Conservation (phyloP, 2,888 invertebrate genomes). For the Drosophila basisetae region DNA sequence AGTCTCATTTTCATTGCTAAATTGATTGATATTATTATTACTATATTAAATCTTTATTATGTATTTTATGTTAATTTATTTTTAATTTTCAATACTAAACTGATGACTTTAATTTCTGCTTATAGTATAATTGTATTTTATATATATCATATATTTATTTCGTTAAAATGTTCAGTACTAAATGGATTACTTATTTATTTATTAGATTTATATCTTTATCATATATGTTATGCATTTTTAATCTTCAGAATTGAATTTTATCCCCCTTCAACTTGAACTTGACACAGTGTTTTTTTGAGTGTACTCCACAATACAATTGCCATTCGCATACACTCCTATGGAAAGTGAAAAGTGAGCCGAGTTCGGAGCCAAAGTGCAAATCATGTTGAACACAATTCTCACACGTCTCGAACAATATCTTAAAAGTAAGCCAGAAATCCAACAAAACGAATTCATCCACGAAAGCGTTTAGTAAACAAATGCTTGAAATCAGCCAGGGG, state of each 20-base stretch:
- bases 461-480: constrained; percentile 64
- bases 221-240: too few relatives aligned
- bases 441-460: constrained; percentile 43
- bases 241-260: not conserved
- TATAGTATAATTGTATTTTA: not conserved
- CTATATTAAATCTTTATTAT: too few relatives aligned
- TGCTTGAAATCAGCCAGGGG: constrained; percentile 13
- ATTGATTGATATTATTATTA: too few relatives aligned
- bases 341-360: constrained; percentile 49
- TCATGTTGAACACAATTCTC: constrained; percentile 65
- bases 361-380: constrained; percentile 63
- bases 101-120: not conserved
- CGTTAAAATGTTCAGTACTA: too few relatives aligned
- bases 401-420: constrained; percentile 55
- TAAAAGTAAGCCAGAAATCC: constrained; percentile 31
- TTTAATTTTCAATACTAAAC: not conserved
- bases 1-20: too few relatives aligned
- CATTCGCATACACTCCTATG: constrained; percentile 19
- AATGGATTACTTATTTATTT: not conserved
- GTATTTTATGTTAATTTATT: not conserved
- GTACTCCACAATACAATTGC: constrained; percentile 9
- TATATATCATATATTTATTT: not conserved
- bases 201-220: not conserved
- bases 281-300: not conserved
- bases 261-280: not conserved